Evolutionary conservation across 2,113 vertebrate genomes (phyloP), one percentile per base, ranked within the genome.

Genomic region (Gulo gulo): DNA sequence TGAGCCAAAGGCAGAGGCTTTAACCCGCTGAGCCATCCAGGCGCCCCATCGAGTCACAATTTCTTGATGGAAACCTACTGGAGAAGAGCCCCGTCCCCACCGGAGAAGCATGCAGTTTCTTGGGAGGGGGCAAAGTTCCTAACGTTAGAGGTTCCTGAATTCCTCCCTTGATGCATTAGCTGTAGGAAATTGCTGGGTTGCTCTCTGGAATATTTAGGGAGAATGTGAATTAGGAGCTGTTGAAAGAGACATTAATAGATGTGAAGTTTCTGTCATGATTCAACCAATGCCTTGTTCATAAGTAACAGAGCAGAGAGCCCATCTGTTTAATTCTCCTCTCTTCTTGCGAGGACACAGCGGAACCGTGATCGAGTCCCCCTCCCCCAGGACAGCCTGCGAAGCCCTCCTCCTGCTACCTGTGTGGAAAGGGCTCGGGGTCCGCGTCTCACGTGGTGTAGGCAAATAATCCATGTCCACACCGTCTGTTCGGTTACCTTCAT

Each of bases 271-370:
- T 88, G 83, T 95, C 47, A 67, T 81, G 93, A 96, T 90, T 94
- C 92, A 88, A 95, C 94, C 93, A 83, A 96, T 97, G 95, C 88
- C 73, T n/a, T 88, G 93, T 96, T 81, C 96, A 94, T 91, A 86
- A 97, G 97, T 55, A 71, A 88, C 89, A 97, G 90, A 85, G 84
- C 91, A 96, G 97, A 50, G 97, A 42, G 84, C 80, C 97, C 45
- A 80, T 98, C 97, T 97, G 97, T 91, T 97, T 93, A 90, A 55
- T 39, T 65, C 12, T 81, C 78, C 39, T 94, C 61, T 96, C 79
- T 26, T 97, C 88, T 88, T 96, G 50, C 93, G 76, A 96, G 92
- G 96, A 93, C 95, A 26, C n/a, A 80, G 81, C 88, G 90, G 97
- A 96, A 85, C 96, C 23, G n/a, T 39, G 89, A 69, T 80, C 24